Conservation (phyloP, 2,113 vertebrate genomes). For the Corydoras maculifer region DNA sequence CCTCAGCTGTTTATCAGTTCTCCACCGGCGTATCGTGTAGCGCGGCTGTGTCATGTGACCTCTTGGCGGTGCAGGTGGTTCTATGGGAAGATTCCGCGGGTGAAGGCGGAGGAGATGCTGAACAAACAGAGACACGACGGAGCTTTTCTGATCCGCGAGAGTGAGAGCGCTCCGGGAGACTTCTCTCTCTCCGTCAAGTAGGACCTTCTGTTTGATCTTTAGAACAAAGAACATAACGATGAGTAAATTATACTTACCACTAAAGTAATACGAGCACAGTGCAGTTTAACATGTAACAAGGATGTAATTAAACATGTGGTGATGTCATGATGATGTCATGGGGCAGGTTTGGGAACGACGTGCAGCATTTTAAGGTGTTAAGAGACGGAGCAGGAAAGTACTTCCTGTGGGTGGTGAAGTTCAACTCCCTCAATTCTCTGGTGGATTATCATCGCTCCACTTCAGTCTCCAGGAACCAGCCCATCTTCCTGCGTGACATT, state of each 20-base stretch:
- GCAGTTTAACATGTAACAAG: too few relatives aligned
- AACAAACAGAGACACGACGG: slow-evolving; percentile 80
- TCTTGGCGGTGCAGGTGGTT: slow-evolving; percentile 69
- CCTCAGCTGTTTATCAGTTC: too few relatives aligned
- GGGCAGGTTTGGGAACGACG: slow-evolving; percentile 90
- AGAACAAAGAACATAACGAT: too few relatives aligned
- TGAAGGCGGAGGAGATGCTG: slow-evolving; percentile 82
- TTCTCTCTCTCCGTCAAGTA: slow-evolving; percentile 84
- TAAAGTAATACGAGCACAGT: too few relatives aligned
- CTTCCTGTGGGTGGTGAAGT: slow-evolving; percentile 99
- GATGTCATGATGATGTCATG: too few relatives aligned
- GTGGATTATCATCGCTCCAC: slow-evolving; percentile 97
- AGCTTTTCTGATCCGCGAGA: slow-evolving; percentile 82
- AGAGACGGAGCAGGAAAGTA: slow-evolving; percentile 97
- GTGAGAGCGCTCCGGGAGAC: slow-evolving; percentile 78
- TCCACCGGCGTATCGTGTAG: too few relatives aligned
- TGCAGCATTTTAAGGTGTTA: slow-evolving; percentile 98
- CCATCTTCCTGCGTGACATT: slow-evolving; percentile 96
- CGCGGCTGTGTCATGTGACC: too few relatives aligned
- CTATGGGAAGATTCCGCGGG: slow-evolving; percentile 80
- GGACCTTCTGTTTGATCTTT: too few relatives aligned
- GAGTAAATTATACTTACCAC: too few relatives aligned
- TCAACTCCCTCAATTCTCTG: slow-evolving; percentile 96
- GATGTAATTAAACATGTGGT: too few relatives aligned
- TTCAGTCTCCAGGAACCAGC: slow-evolving; percentile 96